Conservation (phyloP, 2,888 invertebrate genomes). For the Hypena proboscidalis region DNA sequence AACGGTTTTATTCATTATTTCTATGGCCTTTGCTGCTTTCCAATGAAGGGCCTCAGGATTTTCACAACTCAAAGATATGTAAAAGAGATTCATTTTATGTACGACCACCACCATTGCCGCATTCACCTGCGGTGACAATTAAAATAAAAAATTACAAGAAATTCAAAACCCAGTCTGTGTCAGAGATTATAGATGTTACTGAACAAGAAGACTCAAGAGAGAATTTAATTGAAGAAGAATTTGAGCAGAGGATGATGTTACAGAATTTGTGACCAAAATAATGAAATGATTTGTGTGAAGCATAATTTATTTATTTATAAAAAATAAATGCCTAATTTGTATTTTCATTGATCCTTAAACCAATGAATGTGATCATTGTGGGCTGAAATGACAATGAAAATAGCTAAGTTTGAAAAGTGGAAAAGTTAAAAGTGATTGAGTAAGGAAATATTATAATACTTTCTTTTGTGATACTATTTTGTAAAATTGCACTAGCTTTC, state of each 20-base stretch:
- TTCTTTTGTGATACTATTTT: too few species aligned
- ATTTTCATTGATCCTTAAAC: too few species aligned
- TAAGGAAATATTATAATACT: too few species aligned
- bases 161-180: constrained; percentile 19
- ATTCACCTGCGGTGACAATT: constrained; percentile 30
- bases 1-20: constrained; percentile 62
- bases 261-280: constrained; percentile 6
- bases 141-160: constrained; percentile 24
- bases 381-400: too few species aligned
- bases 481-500: too few species aligned
- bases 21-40: constrained; percentile 71
- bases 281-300: neutral
- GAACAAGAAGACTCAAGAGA: constrained; percentile 37
- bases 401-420: too few species aligned
- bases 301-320: too few species aligned
- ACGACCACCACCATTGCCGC: constrained; percentile 18
- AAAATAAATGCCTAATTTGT: too few species aligned
- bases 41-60: constrained; percentile 41
- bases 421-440: too few species aligned
- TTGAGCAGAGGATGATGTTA: neutral
- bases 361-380: too few species aligned
- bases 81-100: constrained; percentile 15
- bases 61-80: neutral
- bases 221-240: constrained; percentile 24
- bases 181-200: constrained; percentile 4